Conservation (phyloP, 92 coral and sea anemone genomes). For the Chrysogorgia sp. region DNA sequence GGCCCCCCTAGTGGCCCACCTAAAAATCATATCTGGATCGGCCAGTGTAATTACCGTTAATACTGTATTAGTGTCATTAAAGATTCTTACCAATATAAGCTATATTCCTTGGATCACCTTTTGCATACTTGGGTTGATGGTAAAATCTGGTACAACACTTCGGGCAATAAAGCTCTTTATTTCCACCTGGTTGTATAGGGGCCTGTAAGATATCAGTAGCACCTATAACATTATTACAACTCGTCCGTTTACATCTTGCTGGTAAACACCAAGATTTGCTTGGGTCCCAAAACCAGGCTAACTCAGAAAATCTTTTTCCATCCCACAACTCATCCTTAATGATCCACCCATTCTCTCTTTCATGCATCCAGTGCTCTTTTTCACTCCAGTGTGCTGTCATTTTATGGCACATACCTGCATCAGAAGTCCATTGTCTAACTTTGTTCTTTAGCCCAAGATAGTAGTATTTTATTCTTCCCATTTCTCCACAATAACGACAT, state of each 20-base stretch:
- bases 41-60: no score
- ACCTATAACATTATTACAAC: constrained; percentile 63
- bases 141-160: constrained; percentile 61
- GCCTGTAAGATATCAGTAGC: constrained; percentile 39
- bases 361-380: constrained; percentile 68
- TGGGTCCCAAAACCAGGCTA: constrained; percentile 70
- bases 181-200: constrained; percentile 51
- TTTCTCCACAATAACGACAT: constrained; percentile 60
- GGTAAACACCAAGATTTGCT: constrained; percentile 64
- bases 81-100: constrained; percentile 63
- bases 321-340: constrained; percentile 62
- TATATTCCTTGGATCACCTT: constrained; percentile 68
- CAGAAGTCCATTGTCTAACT: constrained; percentile 58
- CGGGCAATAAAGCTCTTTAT: constrained; percentile 57
- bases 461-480: constrained; percentile 61
- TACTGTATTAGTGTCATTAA: no score
- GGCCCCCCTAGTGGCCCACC: no score
- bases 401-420: constrained; percentile 69
- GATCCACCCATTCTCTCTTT: constrained; percentile 47
- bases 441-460: constrained; percentile 67
- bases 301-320: constrained; percentile 63
- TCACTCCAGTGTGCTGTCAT: constrained; percentile 70
- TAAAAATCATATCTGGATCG: no score
- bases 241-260: constrained; percentile 58
- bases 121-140: constrained; percentile 59